Evolutionary conservation across 2,797 vertebrate genomes (phyloP).

Genomic region (Glyptemys insculpta): DNA sequence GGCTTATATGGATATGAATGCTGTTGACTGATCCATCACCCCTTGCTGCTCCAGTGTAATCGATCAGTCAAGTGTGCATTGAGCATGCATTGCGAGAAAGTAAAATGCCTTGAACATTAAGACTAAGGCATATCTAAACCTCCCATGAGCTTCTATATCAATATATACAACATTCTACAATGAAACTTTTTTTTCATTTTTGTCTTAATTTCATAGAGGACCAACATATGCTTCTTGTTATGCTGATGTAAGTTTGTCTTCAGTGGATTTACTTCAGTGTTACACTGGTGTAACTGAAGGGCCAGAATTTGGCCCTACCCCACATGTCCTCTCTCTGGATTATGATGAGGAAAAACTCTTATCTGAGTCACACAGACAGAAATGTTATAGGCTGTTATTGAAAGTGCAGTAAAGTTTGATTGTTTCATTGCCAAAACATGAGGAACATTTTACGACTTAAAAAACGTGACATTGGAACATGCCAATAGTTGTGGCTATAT

Average conservation of each 20-base stretch:
- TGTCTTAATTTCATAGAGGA: not conserved
- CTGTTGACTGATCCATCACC: not conserved
- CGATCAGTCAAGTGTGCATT: not conserved
- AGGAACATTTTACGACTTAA: not conserved
- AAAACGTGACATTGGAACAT: not conserved
- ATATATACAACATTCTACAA: not conserved
- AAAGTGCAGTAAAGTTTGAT: not conserved
- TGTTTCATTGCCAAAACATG: not conserved
- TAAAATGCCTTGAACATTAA: not conserved
- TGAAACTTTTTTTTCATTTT: not conserved
- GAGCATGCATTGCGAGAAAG: not conserved
- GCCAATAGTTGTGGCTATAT: not conserved
- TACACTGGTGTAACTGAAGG: not conserved
- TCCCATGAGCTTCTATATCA: not conserved
- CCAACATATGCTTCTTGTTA: not conserved
- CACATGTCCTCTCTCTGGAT: not conserved
- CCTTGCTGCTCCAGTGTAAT: not conserved
- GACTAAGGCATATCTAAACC: not conserved
- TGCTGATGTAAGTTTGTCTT: not conserved
- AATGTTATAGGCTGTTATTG: not conserved
- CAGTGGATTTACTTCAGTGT: not conserved
- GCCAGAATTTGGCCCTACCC: accelerated
- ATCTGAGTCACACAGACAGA: not conserved
- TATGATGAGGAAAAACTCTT: not conserved
- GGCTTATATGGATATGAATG: not conserved